Evolutionary conservation across 2,797 vertebrate genomes (phyloP), one percentile per base, ranked within the genome.

Genomic region (Cynopterus sphinx): DNA sequence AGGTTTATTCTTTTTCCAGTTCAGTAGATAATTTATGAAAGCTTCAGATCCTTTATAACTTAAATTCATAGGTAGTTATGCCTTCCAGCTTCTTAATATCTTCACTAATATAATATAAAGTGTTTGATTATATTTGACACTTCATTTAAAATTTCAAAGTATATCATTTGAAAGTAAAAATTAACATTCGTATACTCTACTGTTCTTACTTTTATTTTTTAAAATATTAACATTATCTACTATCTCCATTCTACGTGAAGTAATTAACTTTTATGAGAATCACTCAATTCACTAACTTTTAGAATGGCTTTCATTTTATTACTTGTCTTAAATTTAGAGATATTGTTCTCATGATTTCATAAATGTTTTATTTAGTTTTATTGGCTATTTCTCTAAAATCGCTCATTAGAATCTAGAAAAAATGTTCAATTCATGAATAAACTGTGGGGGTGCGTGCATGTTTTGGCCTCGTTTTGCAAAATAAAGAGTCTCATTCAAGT

Each of bases 81-180:
- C 41, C 33, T 49, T 43, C 11, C 9, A 84, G 4, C 53, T 67
- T 86, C 9, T 57, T 57, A 71, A 51, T 83, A 78, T 67, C 26
- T 96, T 92, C 68, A 19, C 22, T 51, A 63, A 78, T 57, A 57
- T n/a, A 57, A 73, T 83, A 75, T 39, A 90, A 79, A 75, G 3
- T 77, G 46, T 65, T 79, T 89, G 2, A 65, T 31, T 81, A 39
- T 61, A 61, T 57, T 95, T 73, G 39, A 89, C 8, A 49, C 61
- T 77, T 89, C 33, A 53, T 39, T 87, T 91, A 85, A 65, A 91
- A 81, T 85, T 84, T 70, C 26, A 65, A 91, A 22, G 4, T 92
- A 83, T 53, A 70, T 86, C 5, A 49, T 49, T 49, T 49, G 49
- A 49, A 49, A 49, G 49, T 49, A 83, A 21, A 78, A 95, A 57